Evolutionary conservation across 2,797 vertebrate species (phyloP).

Genomic region (Oreochromis grahami): DNA sequence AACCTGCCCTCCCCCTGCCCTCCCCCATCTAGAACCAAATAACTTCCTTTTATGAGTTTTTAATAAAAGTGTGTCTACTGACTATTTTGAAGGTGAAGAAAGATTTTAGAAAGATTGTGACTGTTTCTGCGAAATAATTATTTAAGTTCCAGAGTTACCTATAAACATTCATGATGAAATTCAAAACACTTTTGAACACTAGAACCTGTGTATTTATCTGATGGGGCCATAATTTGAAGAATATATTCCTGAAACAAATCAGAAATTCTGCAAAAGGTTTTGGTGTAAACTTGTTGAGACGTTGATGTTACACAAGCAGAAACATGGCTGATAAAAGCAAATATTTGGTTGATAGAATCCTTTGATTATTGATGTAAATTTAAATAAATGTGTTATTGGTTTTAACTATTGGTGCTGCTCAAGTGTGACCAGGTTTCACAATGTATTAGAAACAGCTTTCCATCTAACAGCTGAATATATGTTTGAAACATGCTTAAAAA

Average conservation of each 20-base stretch:
- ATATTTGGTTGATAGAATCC: neutral
- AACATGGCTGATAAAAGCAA: neutral
- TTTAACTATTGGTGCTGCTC: neutral
- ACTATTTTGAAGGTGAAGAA: neutral
- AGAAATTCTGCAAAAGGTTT: neutral
- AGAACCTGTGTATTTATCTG: neutral
- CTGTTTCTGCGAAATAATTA: neutral
- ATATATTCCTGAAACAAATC: neutral
- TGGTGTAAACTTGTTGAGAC: neutral
- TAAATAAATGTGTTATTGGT: neutral
- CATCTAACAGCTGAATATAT: neutral
- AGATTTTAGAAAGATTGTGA: neutral
- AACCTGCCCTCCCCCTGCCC: neutral
- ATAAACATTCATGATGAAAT: neutral
- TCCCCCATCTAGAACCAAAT: neutral
- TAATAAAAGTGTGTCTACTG: neutral
- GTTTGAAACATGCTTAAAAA: neutral
- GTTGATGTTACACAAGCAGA: neutral
- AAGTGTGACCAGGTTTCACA: neutral
- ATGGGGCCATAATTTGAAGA: neutral
- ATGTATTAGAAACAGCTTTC: neutral
- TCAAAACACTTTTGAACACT: neutral
- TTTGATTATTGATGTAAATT: neutral
- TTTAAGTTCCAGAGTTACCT: neutral
- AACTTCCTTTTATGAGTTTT: neutral